Conservation (phyloP, 2,888 invertebrate species). For the Drosophila anomalata region DNA sequence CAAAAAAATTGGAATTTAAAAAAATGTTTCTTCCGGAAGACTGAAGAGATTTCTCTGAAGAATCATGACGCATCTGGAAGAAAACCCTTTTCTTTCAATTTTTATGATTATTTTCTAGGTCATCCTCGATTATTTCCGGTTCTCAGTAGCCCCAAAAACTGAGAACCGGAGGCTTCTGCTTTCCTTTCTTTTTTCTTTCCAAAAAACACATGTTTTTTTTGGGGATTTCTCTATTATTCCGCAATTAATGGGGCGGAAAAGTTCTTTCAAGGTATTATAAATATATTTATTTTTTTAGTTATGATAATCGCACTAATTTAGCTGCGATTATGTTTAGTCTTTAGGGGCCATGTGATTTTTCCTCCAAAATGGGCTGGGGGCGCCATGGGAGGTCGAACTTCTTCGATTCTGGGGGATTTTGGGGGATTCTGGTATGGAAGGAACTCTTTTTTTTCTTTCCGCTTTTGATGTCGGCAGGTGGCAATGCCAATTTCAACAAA, state of each 20-base stretch:
- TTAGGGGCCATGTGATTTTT: conserved; percentile 33
- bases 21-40: no score
- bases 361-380: conserved; percentile 13
- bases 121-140: not conserved
- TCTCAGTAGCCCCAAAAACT: no score
- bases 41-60: not conserved
- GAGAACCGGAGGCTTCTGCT: not conserved
- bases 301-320: conserved; percentile 25
- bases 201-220: conserved; percentile 8
- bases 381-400: conserved; percentile 56
- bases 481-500: conserved; percentile 9
- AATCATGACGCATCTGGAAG: conserved; percentile 2
- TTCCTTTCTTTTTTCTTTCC: not conserved
- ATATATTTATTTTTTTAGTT: conserved; percentile 36
- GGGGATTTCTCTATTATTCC: no score
- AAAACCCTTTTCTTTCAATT: not conserved
- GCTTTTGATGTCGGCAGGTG: conserved; percentile 40
- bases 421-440: not conserved
- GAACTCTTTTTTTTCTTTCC: conserved; percentile 15
- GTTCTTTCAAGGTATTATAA: conserved; percentile 12
- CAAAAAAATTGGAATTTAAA: not conserved
- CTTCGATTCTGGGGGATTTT: not conserved
- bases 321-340: conserved; percentile 14
- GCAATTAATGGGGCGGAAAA: conserved; percentile 15
- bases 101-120: not conserved